These are phyloP conservation scores for Paramacrobiotus metropolitanus DNA, from an alignment of 1,140 invertebrate species.

Conservation along the genomic window DNA sequence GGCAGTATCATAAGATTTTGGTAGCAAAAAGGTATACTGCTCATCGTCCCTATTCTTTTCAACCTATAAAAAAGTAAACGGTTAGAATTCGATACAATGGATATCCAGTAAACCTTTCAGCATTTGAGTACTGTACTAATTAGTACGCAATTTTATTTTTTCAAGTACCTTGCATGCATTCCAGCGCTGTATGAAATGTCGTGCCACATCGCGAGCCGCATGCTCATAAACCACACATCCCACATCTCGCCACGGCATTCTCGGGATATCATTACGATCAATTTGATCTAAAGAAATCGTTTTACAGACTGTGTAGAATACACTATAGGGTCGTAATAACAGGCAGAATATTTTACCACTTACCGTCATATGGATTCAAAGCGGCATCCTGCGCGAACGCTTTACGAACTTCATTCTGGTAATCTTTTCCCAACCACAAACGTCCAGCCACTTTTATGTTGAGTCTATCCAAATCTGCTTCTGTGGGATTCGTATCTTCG, in stretches of 20 bases:
- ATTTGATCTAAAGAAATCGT: slow-evolving; percentile 44
- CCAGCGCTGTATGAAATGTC: slow-evolving; percentile 95
- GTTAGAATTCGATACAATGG: too few relatives aligned
- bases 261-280: slow-evolving; percentile 55
- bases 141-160: slow-evolving; percentile 5
- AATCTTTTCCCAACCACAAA: slow-evolving; percentile 94
- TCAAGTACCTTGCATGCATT: slow-evolving; percentile 67
- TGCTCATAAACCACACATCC: slow-evolving; percentile 58
- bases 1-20: slow-evolving; percentile 47
- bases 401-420: slow-evolving; percentile 92
- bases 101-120: too few relatives aligned
- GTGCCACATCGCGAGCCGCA: slow-evolving; percentile 63
- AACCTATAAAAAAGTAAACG: slow-evolving; percentile 11
- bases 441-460: slow-evolving; percentile 28
- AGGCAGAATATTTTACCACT: slow-evolving; percentile 13
- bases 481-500: not conserved
- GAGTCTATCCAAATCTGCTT: not conserved
- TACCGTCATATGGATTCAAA: slow-evolving; percentile 60
- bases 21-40: slow-evolving; percentile 63
- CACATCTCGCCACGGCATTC: slow-evolving; percentile 97
- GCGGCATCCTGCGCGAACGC: slow-evolving; percentile 56
- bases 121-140: slow-evolving; percentile 6
- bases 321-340: too few relatives aligned
- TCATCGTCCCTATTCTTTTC: slow-evolving; percentile 24
- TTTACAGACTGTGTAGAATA: slow-evolving; percentile 6